Evolutionary conservation across 2,888 invertebrate genomes (phyloP).

Genomic region (Magallana nippona): DNA sequence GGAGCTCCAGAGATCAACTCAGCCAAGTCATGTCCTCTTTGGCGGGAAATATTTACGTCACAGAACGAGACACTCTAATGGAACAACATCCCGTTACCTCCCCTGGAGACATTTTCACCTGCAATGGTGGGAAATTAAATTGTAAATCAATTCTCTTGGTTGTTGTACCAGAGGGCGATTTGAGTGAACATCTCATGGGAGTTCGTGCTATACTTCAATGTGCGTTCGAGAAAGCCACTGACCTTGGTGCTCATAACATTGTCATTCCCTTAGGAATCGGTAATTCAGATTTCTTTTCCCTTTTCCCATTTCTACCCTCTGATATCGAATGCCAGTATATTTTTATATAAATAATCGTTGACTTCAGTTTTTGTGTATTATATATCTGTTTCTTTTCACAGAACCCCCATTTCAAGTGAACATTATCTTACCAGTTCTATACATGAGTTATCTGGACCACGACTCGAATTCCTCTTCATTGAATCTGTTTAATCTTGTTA

Average conservation of each 20-base stretch:
- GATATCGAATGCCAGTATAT: too few relatives aligned
- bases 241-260: slow-evolving; percentile 12
- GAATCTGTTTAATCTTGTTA: not conserved
- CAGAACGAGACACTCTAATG: slow-evolving; percentile 24
- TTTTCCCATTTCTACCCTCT: too few relatives aligned
- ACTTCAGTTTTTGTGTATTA: too few relatives aligned
- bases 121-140: slow-evolving; percentile 1
- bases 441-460: not conserved
- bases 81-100: not conserved
- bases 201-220: not conserved
- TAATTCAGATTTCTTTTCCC: not conserved
- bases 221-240: not conserved
- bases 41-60: slow-evolving; percentile 35
- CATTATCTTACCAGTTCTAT: not conserved
- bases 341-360: too few relatives aligned
- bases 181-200: not conserved
- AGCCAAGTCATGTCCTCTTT: not conserved
- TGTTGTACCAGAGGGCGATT: not conserved
- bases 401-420: slow-evolving; percentile 27
- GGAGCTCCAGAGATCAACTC: slow-evolving; percentile 25
- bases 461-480: not conserved
- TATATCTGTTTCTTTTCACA: not conserved
- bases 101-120: not conserved
- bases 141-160: slow-evolving; percentile 1
- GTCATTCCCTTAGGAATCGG: not conserved